These are phyloP conservation scores for Drosophila ezoana DNA, from an alignment of 2,888 invertebrate genomes.

Conservation along the genomic window DNA sequence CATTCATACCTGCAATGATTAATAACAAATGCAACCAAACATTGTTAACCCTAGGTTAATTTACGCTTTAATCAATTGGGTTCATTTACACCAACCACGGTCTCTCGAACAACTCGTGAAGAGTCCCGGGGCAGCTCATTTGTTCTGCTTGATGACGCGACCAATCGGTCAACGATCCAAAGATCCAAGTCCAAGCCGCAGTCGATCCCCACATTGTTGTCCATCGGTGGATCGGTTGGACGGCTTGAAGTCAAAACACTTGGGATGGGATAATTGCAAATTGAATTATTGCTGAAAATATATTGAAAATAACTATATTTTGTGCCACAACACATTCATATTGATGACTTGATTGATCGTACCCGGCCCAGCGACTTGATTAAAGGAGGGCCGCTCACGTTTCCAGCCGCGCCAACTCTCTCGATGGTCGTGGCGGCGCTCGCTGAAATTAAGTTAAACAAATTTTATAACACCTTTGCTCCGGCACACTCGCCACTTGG, in stretches of 20 bases:
- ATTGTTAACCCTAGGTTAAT: slow-evolving; percentile 80
- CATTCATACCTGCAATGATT: slow-evolving; percentile 79
- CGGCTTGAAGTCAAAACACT: slow-evolving; percentile 75
- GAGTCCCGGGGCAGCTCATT: slow-evolving; percentile 68
- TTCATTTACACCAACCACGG: slow-evolving; percentile 73
- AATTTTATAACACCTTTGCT: slow-evolving; percentile 83
- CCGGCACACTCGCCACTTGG: slow-evolving; percentile 58
- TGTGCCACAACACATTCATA: slow-evolving; percentile 80
- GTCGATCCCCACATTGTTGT: slow-evolving; percentile 1
- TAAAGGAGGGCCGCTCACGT: slow-evolving; percentile 65
- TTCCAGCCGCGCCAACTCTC: slow-evolving; percentile 47
- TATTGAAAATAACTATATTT: slow-evolving; percentile 81
- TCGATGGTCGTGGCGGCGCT: slow-evolving; percentile 66
- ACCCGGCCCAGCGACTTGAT: slow-evolving; percentile 58
- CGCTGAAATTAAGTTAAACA: slow-evolving; percentile 82
- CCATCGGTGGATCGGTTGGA: slow-evolving; percentile 30
- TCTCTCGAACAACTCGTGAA: slow-evolving; percentile 53
- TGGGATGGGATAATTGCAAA: slow-evolving; percentile 78
- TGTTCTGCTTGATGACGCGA: slow-evolving; percentile 75
- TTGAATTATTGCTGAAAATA: slow-evolving; percentile 79
- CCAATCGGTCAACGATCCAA: slow-evolving; percentile 58
- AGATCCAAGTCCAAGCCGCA: slow-evolving; percentile 2
- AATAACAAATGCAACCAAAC: slow-evolving; percentile 79
- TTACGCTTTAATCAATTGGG: slow-evolving; percentile 82
- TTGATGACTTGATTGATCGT: slow-evolving; percentile 79